These are phyloP conservation scores for Ornithoptera priamus DNA, from an alignment of 2,888 invertebrate genomes.

Conservation along the genomic window DNA sequence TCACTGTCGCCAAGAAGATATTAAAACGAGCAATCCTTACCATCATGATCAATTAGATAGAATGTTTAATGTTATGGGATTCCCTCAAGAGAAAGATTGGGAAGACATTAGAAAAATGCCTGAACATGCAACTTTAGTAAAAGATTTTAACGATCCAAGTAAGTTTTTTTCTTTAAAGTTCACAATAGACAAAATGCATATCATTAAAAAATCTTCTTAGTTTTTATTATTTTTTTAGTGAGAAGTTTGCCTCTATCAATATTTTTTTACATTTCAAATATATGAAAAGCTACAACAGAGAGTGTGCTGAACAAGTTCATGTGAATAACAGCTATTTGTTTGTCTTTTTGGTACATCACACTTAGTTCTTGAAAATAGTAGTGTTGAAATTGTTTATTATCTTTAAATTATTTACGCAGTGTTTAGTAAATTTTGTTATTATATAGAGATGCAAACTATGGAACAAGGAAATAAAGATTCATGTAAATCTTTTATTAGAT, in stretches of 20 bases:
- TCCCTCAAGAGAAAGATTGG: conserved; percentile 98
- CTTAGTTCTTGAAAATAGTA: too few relatives aligned
- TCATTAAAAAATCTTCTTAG: not conserved
- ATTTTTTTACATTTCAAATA: too few relatives aligned
- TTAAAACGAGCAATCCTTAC: conserved; percentile 99
- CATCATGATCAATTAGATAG: conserved; percentile 99
- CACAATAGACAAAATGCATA: not conserved
- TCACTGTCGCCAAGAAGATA: conserved; percentile 99
- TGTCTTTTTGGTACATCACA: too few relatives aligned
- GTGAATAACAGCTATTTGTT: too few relatives aligned
- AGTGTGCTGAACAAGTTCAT: too few relatives aligned
- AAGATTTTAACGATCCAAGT: conserved; percentile 97
- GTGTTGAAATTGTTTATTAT: too few relatives aligned
- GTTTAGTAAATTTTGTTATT: conserved; percentile 46
- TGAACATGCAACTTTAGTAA: conserved; percentile 95
- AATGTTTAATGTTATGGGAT: conserved; percentile 99
- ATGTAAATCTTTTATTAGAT: too few relatives aligned
- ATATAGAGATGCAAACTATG: too few relatives aligned
- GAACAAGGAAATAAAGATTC: too few relatives aligned
- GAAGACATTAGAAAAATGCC: conserved; percentile 99
- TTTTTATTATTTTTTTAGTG: not conserved
- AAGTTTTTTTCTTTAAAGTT: conserved; percentile 44
- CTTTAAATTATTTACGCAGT: conserved; percentile 84
- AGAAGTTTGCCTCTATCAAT: not conserved
- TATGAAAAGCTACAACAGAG: too few relatives aligned